Conservation (phyloP, 2,888 invertebrate genomes). For the Altica lythri region DNA sequence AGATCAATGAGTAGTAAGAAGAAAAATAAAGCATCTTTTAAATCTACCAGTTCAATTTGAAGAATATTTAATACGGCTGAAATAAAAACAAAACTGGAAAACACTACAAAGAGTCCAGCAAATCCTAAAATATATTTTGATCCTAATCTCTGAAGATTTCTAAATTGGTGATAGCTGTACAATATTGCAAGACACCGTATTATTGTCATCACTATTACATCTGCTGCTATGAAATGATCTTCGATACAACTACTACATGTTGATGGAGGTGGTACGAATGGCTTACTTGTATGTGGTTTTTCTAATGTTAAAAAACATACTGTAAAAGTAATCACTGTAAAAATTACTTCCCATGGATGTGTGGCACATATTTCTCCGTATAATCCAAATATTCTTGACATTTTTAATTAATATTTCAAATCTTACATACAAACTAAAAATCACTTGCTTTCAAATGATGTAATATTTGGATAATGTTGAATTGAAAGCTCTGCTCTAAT, state of each 20-base stretch:
- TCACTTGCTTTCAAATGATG: constrained; percentile 12
- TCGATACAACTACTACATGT: constrained; percentile 45
- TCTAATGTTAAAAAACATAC: constrained; percentile 80
- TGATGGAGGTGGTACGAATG: constrained; percentile 38
- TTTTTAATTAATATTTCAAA: constrained; percentile 27
- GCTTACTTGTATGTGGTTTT: constrained; percentile 48
- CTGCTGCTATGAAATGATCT: constrained; percentile 78
- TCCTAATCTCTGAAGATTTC: constrained; percentile 83
- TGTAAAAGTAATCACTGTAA: constrained; percentile 78
- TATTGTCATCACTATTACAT: constrained; percentile 87
- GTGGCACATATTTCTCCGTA: constrained; percentile 89
- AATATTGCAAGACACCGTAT: constrained; percentile 87
- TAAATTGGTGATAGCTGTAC: constrained; percentile 90
- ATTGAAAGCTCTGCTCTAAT: no score
- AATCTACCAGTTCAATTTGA: constrained; percentile 81
- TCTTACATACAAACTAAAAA: no score
- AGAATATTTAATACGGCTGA: constrained; percentile 87
- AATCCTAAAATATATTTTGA: constrained; percentile 82
- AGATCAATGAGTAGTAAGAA: constrained; percentile 89
- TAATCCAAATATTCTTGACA: constrained; percentile 70
- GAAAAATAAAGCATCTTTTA: constrained; percentile 91
- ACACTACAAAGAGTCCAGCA: constrained; percentile 88
- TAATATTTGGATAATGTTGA: no score
- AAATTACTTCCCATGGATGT: constrained; percentile 93
- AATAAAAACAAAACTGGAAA: constrained; percentile 91